phyloP scores from a whole-genome alignment of 2,888 invertebrate species.

The Helicoverpa assulta region DNA sequence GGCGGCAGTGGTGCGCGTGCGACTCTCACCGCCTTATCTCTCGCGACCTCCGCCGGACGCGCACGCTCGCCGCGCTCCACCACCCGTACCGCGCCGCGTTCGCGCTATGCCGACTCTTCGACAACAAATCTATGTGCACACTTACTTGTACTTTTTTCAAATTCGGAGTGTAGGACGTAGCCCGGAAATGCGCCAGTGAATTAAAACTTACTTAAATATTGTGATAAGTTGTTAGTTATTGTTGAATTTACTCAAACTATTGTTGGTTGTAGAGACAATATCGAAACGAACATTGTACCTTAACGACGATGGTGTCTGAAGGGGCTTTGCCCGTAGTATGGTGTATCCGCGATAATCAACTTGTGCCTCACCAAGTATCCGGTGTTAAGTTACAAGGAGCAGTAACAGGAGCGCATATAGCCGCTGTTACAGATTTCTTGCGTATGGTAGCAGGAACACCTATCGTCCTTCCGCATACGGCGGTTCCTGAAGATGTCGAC shows the following conservation, averaged over 20 bases:
- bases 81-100: constrained; percentile 74
- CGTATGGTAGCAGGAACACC: constrained; percentile 92
- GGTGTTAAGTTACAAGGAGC: constrained; percentile 92
- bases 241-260: constrained; percentile 38
- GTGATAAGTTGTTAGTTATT: constrained; percentile 61
- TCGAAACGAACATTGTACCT: constrained; percentile 64
- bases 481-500: constrained; percentile 82
- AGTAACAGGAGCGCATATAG: constrained; percentile 92
- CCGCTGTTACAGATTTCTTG: constrained; percentile 92
- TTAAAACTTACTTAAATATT: constrained; percentile 51
- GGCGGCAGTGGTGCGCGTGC: constrained; percentile 82
- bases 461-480: constrained; percentile 89
- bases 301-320: constrained; percentile 91
- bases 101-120: constrained; percentile 85
- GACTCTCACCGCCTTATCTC: constrained; percentile 90
- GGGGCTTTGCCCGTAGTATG: constrained; percentile 91
- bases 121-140: constrained; percentile 80
- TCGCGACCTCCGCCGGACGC: constrained; percentile 90
- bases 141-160: constrained; percentile 77
- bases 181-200: constrained; percentile 82
- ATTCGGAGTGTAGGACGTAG: constrained; percentile 79
- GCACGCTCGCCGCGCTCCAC: constrained; percentile 83
- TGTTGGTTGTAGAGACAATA: constrained; percentile 52
- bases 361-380: constrained; percentile 92
- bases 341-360: constrained; percentile 92